Base-by-base conservation (phyloP, 2,797 vertebrate species). In the Xenopus petersii region DNA sequence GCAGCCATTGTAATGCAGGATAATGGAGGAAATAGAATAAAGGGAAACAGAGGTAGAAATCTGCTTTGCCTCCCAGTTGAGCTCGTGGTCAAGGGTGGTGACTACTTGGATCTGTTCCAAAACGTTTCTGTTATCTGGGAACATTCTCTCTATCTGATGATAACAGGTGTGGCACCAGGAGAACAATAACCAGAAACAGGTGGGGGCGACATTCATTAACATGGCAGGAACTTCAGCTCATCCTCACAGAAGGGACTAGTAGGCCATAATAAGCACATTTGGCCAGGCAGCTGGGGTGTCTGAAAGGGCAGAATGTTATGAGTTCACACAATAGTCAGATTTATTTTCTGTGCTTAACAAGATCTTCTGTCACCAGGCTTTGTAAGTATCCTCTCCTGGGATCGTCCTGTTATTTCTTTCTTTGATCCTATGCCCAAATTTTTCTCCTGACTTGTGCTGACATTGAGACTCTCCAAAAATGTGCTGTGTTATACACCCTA, bases 141-240 rank as follows among this genome's bases (percentile, higher is more conserved):
- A 87, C 59, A 81, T 83, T 86, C 87, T 71, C 71, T 70, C 0
- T 72, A 67, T 21, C 0, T 46, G 71, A 68, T 63, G 0, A 75
- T 83, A 88, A 87, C 88, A 91, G 88, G 87, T 85, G 82, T 81
- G 80, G 84, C 83, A 42, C 26, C 70, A 69, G 60, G 81, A 88
- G 82, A 88, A 88, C 91, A 91, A 91, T 90, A 82, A 84, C 89
- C 87, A 91, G 91, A 90, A 90, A 87, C 89, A 89, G 87, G 87
- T 89, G 90, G 83, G 73, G 21, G 73, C 66, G 70, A 71, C 67
- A 82, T 62, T 80, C 81, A 63, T 69, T 73, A 62, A 69, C 70
- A 69, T 79, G 82, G 83, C 87, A 87, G 89, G 84, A 87, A 84
- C 81, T 81, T 12, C 0, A 12, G 3, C 67, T 79, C 0, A 0